These are phyloP conservation scores for Solen grandis DNA, from an alignment of 1,140 invertebrate genomes.

Conservation along the genomic window DNA sequence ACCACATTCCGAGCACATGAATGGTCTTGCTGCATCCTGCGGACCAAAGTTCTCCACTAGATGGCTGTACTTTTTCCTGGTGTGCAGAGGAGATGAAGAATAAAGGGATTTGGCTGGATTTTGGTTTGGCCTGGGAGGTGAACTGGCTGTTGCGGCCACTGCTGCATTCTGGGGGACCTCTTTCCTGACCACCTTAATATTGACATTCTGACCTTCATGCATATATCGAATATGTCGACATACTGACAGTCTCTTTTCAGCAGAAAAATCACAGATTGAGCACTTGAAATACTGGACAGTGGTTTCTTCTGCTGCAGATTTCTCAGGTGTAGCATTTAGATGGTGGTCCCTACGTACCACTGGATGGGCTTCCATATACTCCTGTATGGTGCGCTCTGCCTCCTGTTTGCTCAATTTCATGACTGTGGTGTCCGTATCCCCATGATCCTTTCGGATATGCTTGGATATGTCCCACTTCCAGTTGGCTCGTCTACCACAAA, in stretches of 20 bases:
- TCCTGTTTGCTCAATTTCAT: conserved; percentile 75
- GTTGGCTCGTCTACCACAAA: conserved; percentile 77
- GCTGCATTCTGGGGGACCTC: neutral
- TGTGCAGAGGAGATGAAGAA: conserved; percentile 17
- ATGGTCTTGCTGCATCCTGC: conserved; percentile 56
- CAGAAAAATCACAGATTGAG: conserved; percentile 43
- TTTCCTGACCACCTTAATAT: conserved; percentile 82
- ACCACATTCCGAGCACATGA: conserved; percentile 74
- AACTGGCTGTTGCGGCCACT: too few relatives aligned
- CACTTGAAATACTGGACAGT: conserved; percentile 39
- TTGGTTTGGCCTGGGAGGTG: neutral
- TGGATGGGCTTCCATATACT: conserved; percentile 73
- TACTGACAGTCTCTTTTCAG: conserved; percentile 82
- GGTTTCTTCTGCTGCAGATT: neutral
- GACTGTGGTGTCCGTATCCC: conserved; percentile 69
- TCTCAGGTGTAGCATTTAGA: conserved; percentile 59
- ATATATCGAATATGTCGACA: conserved; percentile 94
- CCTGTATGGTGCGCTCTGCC: conserved; percentile 77
- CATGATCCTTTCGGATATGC: conserved; percentile 78
- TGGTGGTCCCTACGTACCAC: conserved; percentile 71
- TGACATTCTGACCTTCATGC: conserved; percentile 88
- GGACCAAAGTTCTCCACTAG: conserved; percentile 40
- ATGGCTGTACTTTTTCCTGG: conserved; percentile 40
- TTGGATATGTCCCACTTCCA: conserved; percentile 81
- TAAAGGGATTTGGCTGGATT: neutral